phyloP scores from a whole-genome alignment of 2,113 vertebrate genomes.

The Cepphus grylle region DNA sequence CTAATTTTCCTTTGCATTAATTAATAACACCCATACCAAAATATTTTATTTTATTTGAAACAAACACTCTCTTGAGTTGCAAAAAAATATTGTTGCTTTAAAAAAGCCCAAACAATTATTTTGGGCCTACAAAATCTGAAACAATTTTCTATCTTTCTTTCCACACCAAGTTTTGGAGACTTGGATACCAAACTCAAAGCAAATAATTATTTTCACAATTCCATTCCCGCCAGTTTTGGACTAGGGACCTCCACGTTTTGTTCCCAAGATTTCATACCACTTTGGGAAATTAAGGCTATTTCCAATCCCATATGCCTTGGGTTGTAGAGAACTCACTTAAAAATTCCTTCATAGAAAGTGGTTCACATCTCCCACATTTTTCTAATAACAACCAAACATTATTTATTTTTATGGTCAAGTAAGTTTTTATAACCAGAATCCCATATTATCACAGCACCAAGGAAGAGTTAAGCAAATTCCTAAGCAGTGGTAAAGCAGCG shows the following conservation, averaged over 20 bases:
- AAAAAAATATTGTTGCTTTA: not conserved
- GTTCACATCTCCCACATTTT: not conserved
- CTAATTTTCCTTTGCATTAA: not conserved
- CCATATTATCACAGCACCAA: not conserved
- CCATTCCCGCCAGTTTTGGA: not conserved
- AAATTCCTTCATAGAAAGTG: not conserved
- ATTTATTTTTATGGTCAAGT: not conserved
- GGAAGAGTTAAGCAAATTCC: not conserved
- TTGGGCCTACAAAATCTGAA: not conserved
- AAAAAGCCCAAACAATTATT: not conserved
- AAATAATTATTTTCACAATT: not conserved
- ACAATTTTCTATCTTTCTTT: not conserved
- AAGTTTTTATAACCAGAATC: not conserved
- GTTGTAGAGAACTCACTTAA: not conserved
- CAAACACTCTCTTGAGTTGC: not conserved
- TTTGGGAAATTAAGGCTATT: not conserved
- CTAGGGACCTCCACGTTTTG: not conserved
- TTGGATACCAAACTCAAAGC: not conserved
- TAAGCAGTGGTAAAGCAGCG: not conserved
- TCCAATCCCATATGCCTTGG: not conserved
- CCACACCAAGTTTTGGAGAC: not conserved
- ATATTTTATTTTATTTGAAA: not conserved
- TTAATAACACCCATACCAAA: not conserved
- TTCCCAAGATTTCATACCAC: not conserved
- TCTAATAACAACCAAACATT: not conserved